Base-by-base conservation (phyloP, 1,140 invertebrate species). In the Teleopsis dalmanni region DNA sequence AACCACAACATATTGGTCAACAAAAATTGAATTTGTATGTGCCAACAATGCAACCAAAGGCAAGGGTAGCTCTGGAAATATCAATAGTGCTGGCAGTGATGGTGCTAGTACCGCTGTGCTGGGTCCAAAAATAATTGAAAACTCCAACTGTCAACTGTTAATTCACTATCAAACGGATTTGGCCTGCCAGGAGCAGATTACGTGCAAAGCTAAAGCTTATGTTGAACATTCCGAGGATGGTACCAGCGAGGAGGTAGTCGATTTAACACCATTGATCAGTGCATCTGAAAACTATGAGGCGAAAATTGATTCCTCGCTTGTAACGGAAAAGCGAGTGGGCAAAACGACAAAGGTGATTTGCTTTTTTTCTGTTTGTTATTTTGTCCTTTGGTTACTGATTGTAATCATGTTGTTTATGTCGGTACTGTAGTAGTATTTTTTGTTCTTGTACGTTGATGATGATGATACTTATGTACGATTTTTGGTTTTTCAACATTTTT, bases 11-110 rank as follows among this genome's bases (percentile, higher is more conserved):
- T 65, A 57, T 27, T 75, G 74, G 54, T 59, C 65, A 19, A 77
- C 76, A 27, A 58, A 72, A 62, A 77, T 78, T 51, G 67, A 65
- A 54, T 78, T 78, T 57, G 59, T 70, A 43, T 78, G 76, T 49
- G 54, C 63, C 21, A 70, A 76, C 57, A 64, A 58, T 50, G 61
- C 56, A 2, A 51, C 44, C 49, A 59, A 50, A 53, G 63, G 58
- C 55, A 59, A 62, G 58, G 55, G 26, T 4, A 47, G 14, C 13
- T 29, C 10, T 10, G n/a, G 10, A n/a, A 18, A 50, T 16, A n/a
- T n/a, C n/a, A n/a, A n/a, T n/a, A 47, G 23, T 16, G 31, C 9
- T 21, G 27, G 26, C 46, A 54, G n/a, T 44, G 53, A 55, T 53
- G 50, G 51, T 47, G 51, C 18, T 14, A 19, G 13, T 31, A 38